Evolutionary conservation across 2,888 invertebrate genomes (phyloP).

Genomic region (Mantis religiosa): DNA sequence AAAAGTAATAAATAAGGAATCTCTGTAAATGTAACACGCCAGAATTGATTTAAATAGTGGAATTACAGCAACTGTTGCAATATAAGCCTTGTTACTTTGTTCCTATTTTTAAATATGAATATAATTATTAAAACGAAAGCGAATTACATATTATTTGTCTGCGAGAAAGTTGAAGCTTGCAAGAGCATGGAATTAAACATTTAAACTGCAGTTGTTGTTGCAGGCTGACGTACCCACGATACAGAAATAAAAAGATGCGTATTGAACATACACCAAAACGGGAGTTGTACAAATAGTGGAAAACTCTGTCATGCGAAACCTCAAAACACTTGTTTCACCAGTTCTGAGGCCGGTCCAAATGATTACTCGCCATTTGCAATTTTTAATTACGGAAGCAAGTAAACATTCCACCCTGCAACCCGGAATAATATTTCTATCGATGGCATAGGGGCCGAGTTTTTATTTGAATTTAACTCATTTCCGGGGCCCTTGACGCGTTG

Average conservation of each 20-base stretch:
- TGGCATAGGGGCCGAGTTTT: neutral
- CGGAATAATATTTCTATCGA: neutral
- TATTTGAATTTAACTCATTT: neutral
- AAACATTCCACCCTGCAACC: neutral
- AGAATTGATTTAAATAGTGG: too few relatives aligned
- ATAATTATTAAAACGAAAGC: too few relatives aligned
- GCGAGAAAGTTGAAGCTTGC: too few relatives aligned
- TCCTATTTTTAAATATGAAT: too few relatives aligned
- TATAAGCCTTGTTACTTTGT: too few relatives aligned
- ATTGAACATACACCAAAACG: neutral
- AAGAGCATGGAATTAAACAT: neutral
- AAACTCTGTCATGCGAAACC: neutral
- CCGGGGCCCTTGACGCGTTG: neutral
- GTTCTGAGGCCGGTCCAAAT: neutral
- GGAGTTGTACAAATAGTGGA: neutral
- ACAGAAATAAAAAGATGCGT: neutral
- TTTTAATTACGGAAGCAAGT: neutral
- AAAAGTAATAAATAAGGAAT: too few relatives aligned
- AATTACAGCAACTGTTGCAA: too few relatives aligned
- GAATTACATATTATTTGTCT: too few relatives aligned
- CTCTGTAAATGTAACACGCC: too few relatives aligned
- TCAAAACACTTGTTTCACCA: neutral
- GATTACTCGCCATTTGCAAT: neutral
- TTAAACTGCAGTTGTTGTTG: neutral
- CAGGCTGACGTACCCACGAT: neutral